Conservation (phyloP, 1,140 invertebrate genomes). For the Dinothrombium tinctorium region DNA sequence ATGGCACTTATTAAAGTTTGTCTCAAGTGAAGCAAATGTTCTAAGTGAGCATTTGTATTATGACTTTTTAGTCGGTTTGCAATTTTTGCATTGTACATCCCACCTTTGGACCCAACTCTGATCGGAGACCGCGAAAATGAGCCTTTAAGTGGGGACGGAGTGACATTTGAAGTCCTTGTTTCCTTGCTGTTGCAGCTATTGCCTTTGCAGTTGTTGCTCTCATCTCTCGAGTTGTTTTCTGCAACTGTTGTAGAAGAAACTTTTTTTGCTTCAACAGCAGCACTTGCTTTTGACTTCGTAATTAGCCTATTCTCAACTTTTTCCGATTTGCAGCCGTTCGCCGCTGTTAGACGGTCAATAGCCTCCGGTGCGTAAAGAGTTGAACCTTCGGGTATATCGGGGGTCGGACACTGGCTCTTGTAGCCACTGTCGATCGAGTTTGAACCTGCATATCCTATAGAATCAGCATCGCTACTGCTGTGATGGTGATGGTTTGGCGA, state of each 20-base stretch:
- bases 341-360: constrained; percentile 1
- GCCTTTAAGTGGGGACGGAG: too few species aligned
- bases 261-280: too few species aligned
- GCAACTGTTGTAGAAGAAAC: too few species aligned
- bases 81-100: neutral
- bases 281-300: too few species aligned
- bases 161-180: too few species aligned
- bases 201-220: too few species aligned
- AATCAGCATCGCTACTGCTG: constrained; percentile 18
- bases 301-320: constrained; percentile 2
- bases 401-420: constrained; percentile 24
- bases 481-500: neutral
- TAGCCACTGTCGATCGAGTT: constrained; percentile 24
- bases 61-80: constrained; percentile 1
- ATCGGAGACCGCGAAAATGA: too few species aligned
- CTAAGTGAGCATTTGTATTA: constrained; percentile 16
- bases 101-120: too few species aligned
- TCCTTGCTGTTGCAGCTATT: too few species aligned
- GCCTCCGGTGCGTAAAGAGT: constrained; percentile 2
- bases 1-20: constrained; percentile 20
- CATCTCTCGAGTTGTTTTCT: too few species aligned
- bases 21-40: constrained; percentile 19
- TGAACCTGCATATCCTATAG: constrained; percentile 21
- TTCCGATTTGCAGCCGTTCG: constrained; percentile 8
- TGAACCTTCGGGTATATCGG: constrained; percentile 19